phyloP scores from a whole-genome alignment of 1,140 invertebrate species.

The Hypothenemus hampei region DNA sequence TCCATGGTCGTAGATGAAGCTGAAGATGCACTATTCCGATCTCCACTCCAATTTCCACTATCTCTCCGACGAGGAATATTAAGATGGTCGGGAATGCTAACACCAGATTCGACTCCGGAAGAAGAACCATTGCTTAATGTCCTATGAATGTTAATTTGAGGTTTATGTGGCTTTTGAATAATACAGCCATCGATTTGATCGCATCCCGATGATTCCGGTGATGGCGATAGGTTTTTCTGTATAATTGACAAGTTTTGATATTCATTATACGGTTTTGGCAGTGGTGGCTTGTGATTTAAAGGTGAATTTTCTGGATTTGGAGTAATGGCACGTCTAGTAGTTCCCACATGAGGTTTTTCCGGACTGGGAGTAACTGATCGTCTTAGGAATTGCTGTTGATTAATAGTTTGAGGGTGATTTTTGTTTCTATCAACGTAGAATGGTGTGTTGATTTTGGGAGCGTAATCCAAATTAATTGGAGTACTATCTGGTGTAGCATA shows the following conservation, averaged over 20 bases:
- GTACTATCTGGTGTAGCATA: conserved; percentile 81
- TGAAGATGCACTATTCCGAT: conserved; percentile 88
- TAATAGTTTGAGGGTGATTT: conserved; percentile 44
- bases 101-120: conserved; percentile 51
- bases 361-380: conserved; percentile 81
- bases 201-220: conserved; percentile 30
- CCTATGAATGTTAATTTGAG: conserved; percentile 60
- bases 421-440: conserved; percentile 54
- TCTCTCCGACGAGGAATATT: conserved; percentile 76
- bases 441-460: conserved; percentile 66
- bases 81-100: conserved; percentile 67
- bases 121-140: conserved; percentile 58
- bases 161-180: conserved; percentile 18
- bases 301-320: conserved; percentile 63
- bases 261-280: conserved; percentile 53
- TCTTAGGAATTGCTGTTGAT: conserved; percentile 48
- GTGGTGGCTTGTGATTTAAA: conserved; percentile 48
- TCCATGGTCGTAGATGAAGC: conserved; percentile 89
- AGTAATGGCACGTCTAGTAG: conserved; percentile 66
- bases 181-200: conserved; percentile 50
- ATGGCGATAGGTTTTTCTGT: conserved; percentile 56
- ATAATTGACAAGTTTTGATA: conserved; percentile 72
- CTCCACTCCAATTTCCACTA: conserved; percentile 94
- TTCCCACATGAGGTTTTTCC: conserved; percentile 63
- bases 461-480: conserved; percentile 69